phyloP scores from a whole-genome alignment of 2,888 invertebrate genomes.

The Acanthosepion pharaonis region DNA sequence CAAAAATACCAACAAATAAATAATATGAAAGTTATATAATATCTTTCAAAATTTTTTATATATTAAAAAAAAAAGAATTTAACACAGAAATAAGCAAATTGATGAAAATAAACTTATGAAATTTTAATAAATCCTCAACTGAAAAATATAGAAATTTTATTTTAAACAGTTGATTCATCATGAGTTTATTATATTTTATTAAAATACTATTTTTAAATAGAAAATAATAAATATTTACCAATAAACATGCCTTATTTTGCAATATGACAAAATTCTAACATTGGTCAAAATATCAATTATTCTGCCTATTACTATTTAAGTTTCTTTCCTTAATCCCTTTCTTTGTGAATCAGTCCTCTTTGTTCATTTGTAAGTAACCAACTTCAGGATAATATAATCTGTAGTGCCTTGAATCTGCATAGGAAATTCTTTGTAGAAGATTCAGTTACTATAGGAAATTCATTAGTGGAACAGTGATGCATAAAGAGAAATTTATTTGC shows the following conservation, averaged over 20 bases:
- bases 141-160: too few species aligned
- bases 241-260: neutral
- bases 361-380: neutral
- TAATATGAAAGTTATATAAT: too few species aligned
- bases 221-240: neutral
- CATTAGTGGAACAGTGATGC: slow-evolving; percentile 1
- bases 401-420: neutral
- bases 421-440: neutral
- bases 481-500: neutral
- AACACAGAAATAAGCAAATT: too few species aligned
- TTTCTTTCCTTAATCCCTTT: neutral
- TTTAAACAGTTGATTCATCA: too few species aligned
- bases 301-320: neutral
- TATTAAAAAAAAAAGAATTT: too few species aligned
- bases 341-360: neutral
- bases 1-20: too few species aligned
- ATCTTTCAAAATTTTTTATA: too few species aligned
- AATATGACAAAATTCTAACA: neutral
- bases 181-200: too few species aligned
- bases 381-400: neutral
- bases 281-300: neutral
- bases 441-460: neutral
- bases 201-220: too few species aligned
- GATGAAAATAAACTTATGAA: too few species aligned
- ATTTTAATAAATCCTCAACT: too few species aligned